Base-by-base conservation (phyloP, 2,113 vertebrate genomes). In the Orientallactaga bullata region DNA sequence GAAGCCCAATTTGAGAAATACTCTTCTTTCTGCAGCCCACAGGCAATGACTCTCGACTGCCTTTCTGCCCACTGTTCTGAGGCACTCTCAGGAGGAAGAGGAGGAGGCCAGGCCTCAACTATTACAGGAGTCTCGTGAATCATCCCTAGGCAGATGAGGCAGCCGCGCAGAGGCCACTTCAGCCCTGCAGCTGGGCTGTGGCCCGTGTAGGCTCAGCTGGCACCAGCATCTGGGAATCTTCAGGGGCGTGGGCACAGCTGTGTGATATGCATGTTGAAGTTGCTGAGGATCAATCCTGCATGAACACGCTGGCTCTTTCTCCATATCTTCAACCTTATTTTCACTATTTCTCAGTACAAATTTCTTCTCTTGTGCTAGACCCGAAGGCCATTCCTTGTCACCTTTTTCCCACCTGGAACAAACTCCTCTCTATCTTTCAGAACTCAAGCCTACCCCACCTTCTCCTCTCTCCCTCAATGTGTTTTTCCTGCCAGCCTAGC, bases 181-280 rank as follows among this genome's bases (percentile, higher is more conserved):
- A 13, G 23, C 37, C 21, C 2, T 5, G 30, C 8, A 51, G 68
- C 23, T 37, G 21, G 81, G 47, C 42, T 47, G 30, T 17, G 7
- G 39, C 47, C 30, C 72, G 20, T 28, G 15, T 11, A n/a, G 68
- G 21, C 78, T 63, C 30, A 5, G 63, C 26, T 26, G 47, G 6
- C 39, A 23, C 0, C 16, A 16, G 79, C 35, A 3, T 20, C 37
- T 35, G 24, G 24, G 61, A 66, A 30, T 39, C 76, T 26, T 18
- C 26, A 51, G 69, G 26, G 9, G 5, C 9, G 1, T 37, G 5
- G 17, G 32, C 39, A 26, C 47, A 55, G 3, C 35, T 5, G 1
- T 23, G 1, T 0, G 0, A 1, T 39, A 6, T 17, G 11, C 12
- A 24, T 63, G 0, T 0, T 2, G 11, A 1, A 8, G 5, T 39